Percentiles rank a stretch among this genome's conserved stretches.
Evolutionary conservation across 2,797 vertebrate species (phyloP).

Genomic region (Gymnopithys bicolor): DNA sequence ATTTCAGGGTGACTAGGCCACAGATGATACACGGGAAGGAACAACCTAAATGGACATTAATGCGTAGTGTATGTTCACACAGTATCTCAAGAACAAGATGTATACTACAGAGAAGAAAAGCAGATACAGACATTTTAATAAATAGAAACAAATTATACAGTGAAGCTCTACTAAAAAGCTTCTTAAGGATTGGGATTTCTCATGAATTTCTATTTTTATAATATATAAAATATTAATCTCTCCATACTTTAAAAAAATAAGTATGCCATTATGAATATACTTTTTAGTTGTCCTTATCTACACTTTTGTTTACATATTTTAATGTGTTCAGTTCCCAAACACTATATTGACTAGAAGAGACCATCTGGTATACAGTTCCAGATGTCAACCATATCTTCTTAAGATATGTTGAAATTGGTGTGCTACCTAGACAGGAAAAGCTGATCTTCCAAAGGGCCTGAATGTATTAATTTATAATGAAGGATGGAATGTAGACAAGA

Average conservation of each 20-base stretch:
- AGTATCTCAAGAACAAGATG: neutral
- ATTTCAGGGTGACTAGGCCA: neutral
- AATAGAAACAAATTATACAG: neutral
- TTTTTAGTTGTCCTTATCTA: neutral
- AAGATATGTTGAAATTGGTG: neutral
- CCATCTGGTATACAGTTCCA: neutral
- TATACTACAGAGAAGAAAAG: neutral
- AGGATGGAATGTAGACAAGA: neutral
- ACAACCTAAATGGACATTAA: neutral
- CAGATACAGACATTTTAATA: neutral
- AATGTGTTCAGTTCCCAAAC: neutral
- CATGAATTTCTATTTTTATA: neutral
- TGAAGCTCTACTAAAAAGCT: neutral
- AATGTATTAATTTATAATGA: neutral
- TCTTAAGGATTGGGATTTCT: neutral
- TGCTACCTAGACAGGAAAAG: neutral
- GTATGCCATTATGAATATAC: neutral
- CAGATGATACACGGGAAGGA: neutral
- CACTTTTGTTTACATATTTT: neutral
- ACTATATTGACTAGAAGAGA: neutral
- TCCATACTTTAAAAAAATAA: neutral
- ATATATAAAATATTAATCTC: neutral
- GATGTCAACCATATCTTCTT: neutral
- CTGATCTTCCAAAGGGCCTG: neutral
- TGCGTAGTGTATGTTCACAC: neutral